Evolutionary conservation across 2,113 vertebrate genomes (phyloP).

Genomic region (Tylochromis polylepis): DNA sequence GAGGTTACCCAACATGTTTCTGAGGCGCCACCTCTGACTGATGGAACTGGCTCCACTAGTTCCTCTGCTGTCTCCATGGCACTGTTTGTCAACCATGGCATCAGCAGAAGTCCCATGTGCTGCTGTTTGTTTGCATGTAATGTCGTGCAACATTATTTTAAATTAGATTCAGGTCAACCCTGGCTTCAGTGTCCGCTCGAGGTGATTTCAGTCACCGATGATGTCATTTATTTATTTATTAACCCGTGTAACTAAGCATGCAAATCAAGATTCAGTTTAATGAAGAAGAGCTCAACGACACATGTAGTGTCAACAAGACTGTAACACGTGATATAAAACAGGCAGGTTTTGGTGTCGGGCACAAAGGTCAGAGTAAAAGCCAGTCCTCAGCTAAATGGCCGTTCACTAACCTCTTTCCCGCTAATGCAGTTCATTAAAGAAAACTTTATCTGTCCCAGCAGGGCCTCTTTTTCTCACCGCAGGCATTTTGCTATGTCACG

Average conservation of each 20-base stretch:
- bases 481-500: background rate
- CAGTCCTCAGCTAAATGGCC: background rate
- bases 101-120: background rate
- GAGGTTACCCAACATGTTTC: background rate
- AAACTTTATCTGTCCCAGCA: background rate
- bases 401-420: background rate
- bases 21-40: background rate
- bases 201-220: background rate
- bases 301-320: background rate
- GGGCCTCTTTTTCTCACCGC: background rate
- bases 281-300: background rate
- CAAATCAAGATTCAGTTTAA: background rate
- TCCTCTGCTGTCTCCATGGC: background rate
- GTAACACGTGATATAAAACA: background rate
- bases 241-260: background rate
- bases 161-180: background rate
- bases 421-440: background rate
- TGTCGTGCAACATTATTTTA: background rate
- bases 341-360: background rate
- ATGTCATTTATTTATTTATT: background rate
- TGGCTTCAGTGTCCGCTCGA: background rate
- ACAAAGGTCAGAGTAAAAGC: background rate
- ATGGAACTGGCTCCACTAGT: constrained; percentile 9
- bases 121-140: background rate
- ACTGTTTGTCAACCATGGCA: background rate